Conservation (phyloP, 2,113 vertebrate species). For the Holacanthus passer region DNA sequence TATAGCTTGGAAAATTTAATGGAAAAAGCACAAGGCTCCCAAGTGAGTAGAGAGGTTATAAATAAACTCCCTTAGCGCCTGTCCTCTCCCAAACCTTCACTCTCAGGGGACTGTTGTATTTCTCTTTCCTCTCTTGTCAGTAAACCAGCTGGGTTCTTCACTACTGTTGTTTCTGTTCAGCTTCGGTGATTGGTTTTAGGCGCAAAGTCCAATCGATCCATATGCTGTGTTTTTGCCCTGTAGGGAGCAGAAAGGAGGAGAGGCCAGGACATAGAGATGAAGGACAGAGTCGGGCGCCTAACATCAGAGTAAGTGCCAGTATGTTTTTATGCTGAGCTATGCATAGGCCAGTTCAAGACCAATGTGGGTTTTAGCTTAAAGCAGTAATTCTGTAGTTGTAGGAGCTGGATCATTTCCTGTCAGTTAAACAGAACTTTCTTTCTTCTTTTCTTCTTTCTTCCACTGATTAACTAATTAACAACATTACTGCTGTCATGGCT, state of each 20-base stretch:
- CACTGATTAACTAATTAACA: not conserved
- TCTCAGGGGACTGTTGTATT: constrained; percentile 34
- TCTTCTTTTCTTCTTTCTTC: not conserved
- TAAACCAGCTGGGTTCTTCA: constrained; percentile 29
- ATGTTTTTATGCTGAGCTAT: constrained; percentile 19
- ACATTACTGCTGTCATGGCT: not conserved
- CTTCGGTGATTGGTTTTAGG: constrained; percentile 6
- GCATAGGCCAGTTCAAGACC: constrained; percentile 10
- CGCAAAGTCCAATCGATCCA: not conserved
- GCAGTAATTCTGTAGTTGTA: constrained; percentile 10
- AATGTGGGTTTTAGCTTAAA: constrained; percentile 22
- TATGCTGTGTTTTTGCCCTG: constrained; percentile 71
- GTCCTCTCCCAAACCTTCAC: constrained; percentile 22
- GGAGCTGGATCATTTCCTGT: constrained; percentile 9
- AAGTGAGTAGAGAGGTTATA: constrained; percentile 27
- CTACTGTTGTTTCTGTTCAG: constrained; percentile 29
- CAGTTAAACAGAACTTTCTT: not conserved
- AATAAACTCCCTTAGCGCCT: constrained; percentile 34
- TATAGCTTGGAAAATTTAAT: constrained; percentile 33
- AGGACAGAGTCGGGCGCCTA: constrained; percentile 51
- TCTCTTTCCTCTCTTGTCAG: constrained; percentile 34
- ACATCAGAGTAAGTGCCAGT: constrained; percentile 75
- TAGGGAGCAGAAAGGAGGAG: constrained; percentile 76
- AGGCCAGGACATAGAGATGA: constrained; percentile 66
- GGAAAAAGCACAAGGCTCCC: constrained; percentile 29